Evolutionary conservation across 2,888 invertebrate species (phyloP).

Genomic region (Polyommatus icarus): DNA sequence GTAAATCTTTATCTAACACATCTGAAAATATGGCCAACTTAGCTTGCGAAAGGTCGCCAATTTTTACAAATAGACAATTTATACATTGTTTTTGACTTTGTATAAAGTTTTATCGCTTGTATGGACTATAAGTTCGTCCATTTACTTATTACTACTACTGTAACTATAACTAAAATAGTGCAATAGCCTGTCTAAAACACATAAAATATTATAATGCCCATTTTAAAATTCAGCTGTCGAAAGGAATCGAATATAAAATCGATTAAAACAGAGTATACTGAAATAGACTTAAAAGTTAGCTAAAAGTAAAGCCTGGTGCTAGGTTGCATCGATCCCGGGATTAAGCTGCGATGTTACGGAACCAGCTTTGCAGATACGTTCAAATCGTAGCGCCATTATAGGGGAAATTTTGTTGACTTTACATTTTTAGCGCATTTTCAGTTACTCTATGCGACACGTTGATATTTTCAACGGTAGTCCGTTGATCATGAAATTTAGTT

Average conservation of each 20-base stretch:
- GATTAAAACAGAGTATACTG: conserved; percentile 10
- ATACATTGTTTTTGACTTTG: not conserved
- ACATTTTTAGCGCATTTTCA: not conserved
- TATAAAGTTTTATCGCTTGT: too few relatives aligned
- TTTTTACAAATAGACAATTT: not conserved
- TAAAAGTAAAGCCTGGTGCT: conserved; percentile 31
- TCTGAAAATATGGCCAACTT: not conserved
- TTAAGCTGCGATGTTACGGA: conserved; percentile 35
- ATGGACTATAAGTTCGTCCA: too few relatives aligned
- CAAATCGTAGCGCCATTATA: conserved; percentile 1
- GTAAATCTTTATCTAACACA: not conserved
- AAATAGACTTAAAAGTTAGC: conserved; percentile 26
- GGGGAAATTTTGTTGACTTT: conserved; percentile 2
- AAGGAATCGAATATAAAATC: not conserved
- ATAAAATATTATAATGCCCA: not conserved
- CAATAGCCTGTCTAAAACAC: too few relatives aligned
- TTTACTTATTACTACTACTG: too few relatives aligned
- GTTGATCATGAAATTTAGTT: too few relatives aligned
- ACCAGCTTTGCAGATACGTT: conserved; percentile 33
- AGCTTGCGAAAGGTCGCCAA: not conserved
- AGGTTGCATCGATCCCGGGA: conserved; percentile 37
- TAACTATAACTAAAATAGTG: too few relatives aligned
- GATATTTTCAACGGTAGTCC: too few relatives aligned
- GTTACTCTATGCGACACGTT: not conserved
- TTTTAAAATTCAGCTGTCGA: not conserved